Base-by-base conservation (phyloP, 1,140 invertebrate genomes). In the Drosophila orena region DNA sequence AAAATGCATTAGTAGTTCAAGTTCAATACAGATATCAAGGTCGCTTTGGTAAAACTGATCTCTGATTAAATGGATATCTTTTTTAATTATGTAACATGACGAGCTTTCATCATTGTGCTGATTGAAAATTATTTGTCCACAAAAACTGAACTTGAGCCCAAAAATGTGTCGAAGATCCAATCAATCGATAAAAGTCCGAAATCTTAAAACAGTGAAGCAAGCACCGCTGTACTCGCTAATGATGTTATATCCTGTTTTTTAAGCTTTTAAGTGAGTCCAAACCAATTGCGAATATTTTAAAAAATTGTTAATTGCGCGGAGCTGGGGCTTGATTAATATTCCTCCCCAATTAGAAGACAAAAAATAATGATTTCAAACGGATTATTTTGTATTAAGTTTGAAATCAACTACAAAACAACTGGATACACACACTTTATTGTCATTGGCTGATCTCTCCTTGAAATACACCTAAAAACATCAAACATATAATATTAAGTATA, bases 371-470 rank as follows among this genome's bases (percentile, higher is more conserved):
- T 38, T 66, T 27, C 40, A 10, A 11, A 34, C 37, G 57, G 57
- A 50, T 34, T 66, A 49, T 55, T 62, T 74, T 52, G 34, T 40
- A 59, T 57, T 54, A 34, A 20, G 47, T n/a, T 54, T 46, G 37
- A 40, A 74, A 74, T 74, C 70, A 74, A 55, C 27, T 24, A 73
- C 30, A 61, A n/a, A 56, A 70, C 34, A 61, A 43, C 22, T 15
- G 46, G 27, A 55, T 34, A 43, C 20, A 27, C 22, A 58, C 15
- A 50, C 65, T 20, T 53, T 43, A 61, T 77, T 83, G 79, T 83
- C 62, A 79, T 75, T 84, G 75, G 58, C 43, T 10, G 14, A 11
- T 11, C 40, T n/a, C 52, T 53, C 71, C 37, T 60, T 52, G 53
- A 60, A 79, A 66, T 52, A 42, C 60, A 17, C 37, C 61, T 8